Percentiles rank a stretch among this genome's conserved stretches.
Evolutionary conservation across 2,113 vertebrate species (phyloP).

Genomic region (Macquaria ambigua): DNA sequence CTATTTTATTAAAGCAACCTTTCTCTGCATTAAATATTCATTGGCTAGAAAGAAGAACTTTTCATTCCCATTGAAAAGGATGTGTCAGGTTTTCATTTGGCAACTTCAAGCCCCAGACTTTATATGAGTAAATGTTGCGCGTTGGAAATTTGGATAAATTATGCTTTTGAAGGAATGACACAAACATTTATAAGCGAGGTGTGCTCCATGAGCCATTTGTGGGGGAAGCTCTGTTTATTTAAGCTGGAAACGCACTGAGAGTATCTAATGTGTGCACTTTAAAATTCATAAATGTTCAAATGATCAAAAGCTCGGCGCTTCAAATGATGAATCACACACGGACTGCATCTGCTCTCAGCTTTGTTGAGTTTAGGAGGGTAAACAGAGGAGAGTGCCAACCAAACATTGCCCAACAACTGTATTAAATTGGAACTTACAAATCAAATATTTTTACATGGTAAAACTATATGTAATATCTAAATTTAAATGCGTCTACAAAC

Average conservation of each 20-base stretch:
- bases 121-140: neutral
- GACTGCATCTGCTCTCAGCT: constrained; percentile 41
- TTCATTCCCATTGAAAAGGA: constrained; percentile 36
- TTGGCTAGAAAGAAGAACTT: constrained; percentile 35
- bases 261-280: constrained; percentile 41
- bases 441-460: constrained; percentile 12
- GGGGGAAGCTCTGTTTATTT: constrained; percentile 41
- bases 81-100: constrained; percentile 44
- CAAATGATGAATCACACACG: constrained; percentile 48
- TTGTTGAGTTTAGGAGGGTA: constrained; percentile 37
- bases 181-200: constrained; percentile 26
- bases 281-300: constrained; percentile 59
- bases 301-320: constrained; percentile 52
- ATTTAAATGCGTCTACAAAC: constrained; percentile 2
- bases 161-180: constrained; percentile 37
- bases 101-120: constrained; percentile 24
- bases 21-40: constrained; percentile 68
- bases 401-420: constrained; percentile 25
- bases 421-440: constrained; percentile 11
- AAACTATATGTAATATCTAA: neutral
- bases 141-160: constrained; percentile 11
- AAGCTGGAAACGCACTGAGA: constrained; percentile 22
- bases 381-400: constrained; percentile 21
- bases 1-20: constrained; percentile 69
- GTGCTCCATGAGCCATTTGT: neutral